These are phyloP conservation scores for Dendronephthya gigantea DNA, from an alignment of 64 coral and sea anemone species.

Conservation along the genomic window DNA sequence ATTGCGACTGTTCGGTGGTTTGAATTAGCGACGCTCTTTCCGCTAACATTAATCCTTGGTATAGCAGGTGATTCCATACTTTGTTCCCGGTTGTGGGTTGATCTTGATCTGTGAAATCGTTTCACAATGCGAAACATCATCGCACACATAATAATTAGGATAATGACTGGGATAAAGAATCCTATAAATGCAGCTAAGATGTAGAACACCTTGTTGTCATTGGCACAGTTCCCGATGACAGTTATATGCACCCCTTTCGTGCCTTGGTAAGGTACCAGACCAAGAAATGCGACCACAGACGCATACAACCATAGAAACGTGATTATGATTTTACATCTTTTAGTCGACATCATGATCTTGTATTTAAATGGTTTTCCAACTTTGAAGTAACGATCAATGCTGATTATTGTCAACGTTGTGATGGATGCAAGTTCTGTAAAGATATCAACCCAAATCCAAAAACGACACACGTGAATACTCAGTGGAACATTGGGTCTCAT, in stretches of 20 bases:
- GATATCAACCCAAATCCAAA: constrained; percentile 23
- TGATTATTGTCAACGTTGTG: constrained; percentile 22
- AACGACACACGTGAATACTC: not conserved
- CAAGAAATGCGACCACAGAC: constrained; percentile 1
- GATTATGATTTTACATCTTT: not conserved
- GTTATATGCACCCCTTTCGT: constrained; percentile 6
- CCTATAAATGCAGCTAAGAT: not conserved
- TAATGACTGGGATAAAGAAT: constrained; percentile 1
- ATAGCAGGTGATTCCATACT: not conserved
- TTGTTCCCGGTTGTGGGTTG: not conserved
- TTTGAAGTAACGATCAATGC: constrained; percentile 33
- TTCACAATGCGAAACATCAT: constrained; percentile 1
- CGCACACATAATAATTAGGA: constrained; percentile 6
- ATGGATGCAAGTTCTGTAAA: constrained; percentile 10
- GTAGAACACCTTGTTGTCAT: constrained; percentile 21
- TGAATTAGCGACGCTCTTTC: not conserved
- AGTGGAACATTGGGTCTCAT: not conserved
- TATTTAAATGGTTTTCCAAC: constrained; percentile 21
- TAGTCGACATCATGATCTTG: constrained; percentile 3
- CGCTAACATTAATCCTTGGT: not conserved
- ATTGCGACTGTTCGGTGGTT: not conserved
- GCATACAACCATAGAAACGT: constrained; percentile 23
- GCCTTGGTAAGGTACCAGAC: constrained; percentile 1
- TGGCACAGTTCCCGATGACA: not conserved
- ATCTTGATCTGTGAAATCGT: not conserved